Evolutionary conservation across 2,113 vertebrate genomes (phyloP), one percentile per base, ranked within the genome.

Genomic region (Plecotus auritus): DNA sequence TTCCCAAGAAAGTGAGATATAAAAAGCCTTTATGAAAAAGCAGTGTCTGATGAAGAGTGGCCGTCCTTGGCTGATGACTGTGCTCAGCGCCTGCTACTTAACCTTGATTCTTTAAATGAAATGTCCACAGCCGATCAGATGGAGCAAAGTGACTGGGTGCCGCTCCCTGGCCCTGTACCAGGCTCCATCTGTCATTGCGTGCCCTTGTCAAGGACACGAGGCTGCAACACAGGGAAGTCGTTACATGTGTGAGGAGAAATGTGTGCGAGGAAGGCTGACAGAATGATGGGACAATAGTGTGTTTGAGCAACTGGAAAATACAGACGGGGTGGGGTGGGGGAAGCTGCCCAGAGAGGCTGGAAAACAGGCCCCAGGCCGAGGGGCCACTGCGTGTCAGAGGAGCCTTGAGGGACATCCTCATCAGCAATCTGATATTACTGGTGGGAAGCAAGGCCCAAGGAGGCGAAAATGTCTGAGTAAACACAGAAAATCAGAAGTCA

Each of bases 21-120:
- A 86, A 97, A 97, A 92, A 91, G 42, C 67, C 45, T 83, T 94
- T 35, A 61, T 77, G 72, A 51, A 94, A 95, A 80, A 72, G 54
- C 35, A 40, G 32, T 1, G 1, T 88, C 56, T 56, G 66, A 83
- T 37, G 47, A 90, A 23, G 69, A 32, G 1, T 80, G 92, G 92
- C 95, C 72, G 94, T 92, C 72, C 66, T 73, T 37, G 7, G 17
- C 54, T 73, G n/a, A 42, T 11, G 2, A 30, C 6, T 30, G 13
- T 84, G 64, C 37, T 81, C 37, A 23, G 59, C 3, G 5, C 28
- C 0, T 2, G 47, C 32, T 49, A 18, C 26, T n/a, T 85, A 51
- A 69, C 93, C 81, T 92, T 45, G 66, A 78, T 17, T 67, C 51
- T 76, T 61, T 51, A 9, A 4, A 20, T 2, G 32, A 56, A 80